Evolutionary conservation across 2,113 vertebrate genomes (phyloP).

Genomic region (Fulica atra): DNA sequence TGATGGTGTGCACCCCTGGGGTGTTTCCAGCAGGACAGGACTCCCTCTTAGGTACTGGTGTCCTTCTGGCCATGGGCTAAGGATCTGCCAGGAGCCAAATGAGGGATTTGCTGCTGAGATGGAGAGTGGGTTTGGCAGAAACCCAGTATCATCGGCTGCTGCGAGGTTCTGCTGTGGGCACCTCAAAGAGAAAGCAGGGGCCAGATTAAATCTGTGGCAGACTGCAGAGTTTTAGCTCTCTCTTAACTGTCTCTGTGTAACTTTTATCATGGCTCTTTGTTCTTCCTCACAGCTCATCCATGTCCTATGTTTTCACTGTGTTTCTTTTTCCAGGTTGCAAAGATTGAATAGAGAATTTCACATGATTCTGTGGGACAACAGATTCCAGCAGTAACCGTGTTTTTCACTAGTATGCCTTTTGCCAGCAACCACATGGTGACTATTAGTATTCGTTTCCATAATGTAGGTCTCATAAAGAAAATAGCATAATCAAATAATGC

Average conservation of each 20-base stretch:
- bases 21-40: background rate
- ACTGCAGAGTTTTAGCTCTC: background rate
- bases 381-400: background rate
- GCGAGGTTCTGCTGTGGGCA: background rate
- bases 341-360: background rate
- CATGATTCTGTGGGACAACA: background rate
- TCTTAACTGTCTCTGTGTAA: background rate
- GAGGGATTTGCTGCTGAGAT: background rate
- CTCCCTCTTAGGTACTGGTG: rapidly evolving
- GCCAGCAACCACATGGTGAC: background rate
- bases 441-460: background rate
- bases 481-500: background rate
- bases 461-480: background rate
- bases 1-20: background rate
- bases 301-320: background rate
- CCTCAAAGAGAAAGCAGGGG: rapidly evolving
- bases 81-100: background rate
- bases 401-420: background rate
- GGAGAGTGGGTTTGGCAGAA: background rate
- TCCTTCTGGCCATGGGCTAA: background rate
- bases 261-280: background rate
- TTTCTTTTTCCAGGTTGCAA: background rate
- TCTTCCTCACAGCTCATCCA: background rate
- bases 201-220: background rate
- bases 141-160: rapidly evolving